phyloP scores from a whole-genome alignment of 2,113 vertebrate species.

The Oriolus oriolus region DNA sequence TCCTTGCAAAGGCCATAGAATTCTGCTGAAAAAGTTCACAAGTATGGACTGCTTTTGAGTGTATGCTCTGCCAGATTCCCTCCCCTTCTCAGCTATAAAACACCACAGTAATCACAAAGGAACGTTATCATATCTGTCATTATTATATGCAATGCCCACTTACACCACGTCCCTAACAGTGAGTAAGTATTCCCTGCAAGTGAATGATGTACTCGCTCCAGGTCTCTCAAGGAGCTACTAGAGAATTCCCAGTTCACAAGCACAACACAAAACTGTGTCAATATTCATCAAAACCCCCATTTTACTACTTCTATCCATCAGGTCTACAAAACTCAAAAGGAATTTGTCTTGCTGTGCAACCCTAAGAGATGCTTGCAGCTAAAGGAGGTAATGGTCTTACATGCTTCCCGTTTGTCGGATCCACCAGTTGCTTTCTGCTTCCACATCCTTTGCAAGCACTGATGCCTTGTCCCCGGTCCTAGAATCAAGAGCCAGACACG shows the following conservation, averaged over 20 bases:
- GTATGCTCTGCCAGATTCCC: not conserved
- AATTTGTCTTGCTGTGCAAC: not conserved
- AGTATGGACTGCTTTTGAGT: not conserved
- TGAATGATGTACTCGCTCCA: not conserved
- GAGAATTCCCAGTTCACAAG: not conserved
- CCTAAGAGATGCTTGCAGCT: not conserved
- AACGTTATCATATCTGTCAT: not conserved
- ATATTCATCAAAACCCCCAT: not conserved
- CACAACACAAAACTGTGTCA: not conserved
- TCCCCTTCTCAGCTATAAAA: not conserved
- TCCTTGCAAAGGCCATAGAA: not conserved
- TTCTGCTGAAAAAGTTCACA: not conserved
- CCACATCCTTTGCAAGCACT: not conserved
- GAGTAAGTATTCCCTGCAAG: not conserved
- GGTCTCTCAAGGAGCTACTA: not conserved
- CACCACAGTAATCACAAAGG: not conserved
- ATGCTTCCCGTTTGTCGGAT: not conserved
- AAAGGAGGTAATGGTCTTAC: not conserved
- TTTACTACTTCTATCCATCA: not conserved
- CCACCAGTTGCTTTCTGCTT: not conserved
- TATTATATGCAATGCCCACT: not conserved
- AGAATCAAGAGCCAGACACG: not conserved
- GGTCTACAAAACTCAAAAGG: not conserved
- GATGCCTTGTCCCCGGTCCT: not conserved
- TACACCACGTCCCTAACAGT: not conserved